Base-by-base conservation (phyloP, 1,140 invertebrate species). In the Atta texana region DNA sequence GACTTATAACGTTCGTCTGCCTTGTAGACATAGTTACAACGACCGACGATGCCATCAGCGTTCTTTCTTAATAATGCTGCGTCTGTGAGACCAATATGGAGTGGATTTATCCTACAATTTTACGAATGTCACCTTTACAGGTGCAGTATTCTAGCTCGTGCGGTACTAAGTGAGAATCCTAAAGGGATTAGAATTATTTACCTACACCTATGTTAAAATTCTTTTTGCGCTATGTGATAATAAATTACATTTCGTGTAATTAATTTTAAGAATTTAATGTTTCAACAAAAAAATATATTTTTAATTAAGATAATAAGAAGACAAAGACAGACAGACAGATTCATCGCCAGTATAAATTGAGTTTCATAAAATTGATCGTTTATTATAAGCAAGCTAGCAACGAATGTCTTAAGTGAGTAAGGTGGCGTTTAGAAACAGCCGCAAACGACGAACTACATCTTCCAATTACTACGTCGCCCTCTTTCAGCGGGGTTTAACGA, bases 401-500 rank as follows among this genome's bases (percentile, higher is more conserved):
- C 69, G 39, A 75, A 61, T n/a, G 49, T 49, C 44, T 2, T 21
- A 75, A 84, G 24, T 28, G 68, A 84, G 57, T 51, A 68, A 18
- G 61, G 82, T 28, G 44, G 77, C 66, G 39, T 69, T 69, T 66
- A 74, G 75, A 85, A 75, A 61, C 49, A 87, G 76, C 74, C 84
- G 57, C 63, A 64, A 81, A 59, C 84, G 76, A 71, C 72, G 49
- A 34, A n/a, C 57, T 64, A 49, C 75, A 64, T 82, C 39, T 51
- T 55, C 39, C 78, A 78, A 89, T 90, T 89, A 85, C 85, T 64
- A 39, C 77, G 85, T 68, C 72, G 51, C 84, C 71, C 39, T 89
- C 53, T 85, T 66, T 87, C 82, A 85, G 63, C 71, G 51, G 49
- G 69, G 28, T 87, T 90, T 88, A 90, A 88, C 77, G 81, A 68